These are phyloP conservation scores for Lagopus leucura DNA, from an alignment of 2,113 vertebrate species.

Conservation along the genomic window DNA sequence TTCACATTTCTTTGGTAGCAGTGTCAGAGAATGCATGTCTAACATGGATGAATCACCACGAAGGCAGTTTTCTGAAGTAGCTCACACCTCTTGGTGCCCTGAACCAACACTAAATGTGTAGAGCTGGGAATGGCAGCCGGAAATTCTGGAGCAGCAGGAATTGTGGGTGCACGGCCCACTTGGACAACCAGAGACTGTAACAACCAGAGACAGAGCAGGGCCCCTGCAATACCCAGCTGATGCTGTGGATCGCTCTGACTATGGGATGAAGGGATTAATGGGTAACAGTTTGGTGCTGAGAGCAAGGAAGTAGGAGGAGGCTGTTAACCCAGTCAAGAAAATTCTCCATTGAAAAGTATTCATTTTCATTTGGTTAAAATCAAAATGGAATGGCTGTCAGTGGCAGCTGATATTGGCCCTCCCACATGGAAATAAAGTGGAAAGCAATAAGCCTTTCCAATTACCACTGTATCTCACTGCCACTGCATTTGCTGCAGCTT, in stretches of 20 bases:
- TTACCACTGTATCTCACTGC: neutral
- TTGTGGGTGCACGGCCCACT: neutral
- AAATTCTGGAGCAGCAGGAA: neutral
- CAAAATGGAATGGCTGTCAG: conserved; percentile 19
- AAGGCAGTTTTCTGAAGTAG: neutral
- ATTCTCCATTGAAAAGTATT: conserved; percentile 15
- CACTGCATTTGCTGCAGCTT: fast-evolving
- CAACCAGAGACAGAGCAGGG: neutral
- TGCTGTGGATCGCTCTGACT: neutral
- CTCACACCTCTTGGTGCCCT: neutral
- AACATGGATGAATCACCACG: neutral
- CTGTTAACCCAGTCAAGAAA: neutral
- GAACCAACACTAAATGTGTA: neutral
- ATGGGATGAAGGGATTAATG: neutral
- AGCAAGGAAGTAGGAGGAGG: neutral
- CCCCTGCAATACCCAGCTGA: fast-evolving
- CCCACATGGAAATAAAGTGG: conserved; percentile 6
- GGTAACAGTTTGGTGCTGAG: neutral
- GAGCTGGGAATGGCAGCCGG: neutral
- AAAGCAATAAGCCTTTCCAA: neutral
- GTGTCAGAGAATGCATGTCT: neutral
- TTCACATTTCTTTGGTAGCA: neutral
- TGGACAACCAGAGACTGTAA: neutral
- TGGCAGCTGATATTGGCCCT: neutral
- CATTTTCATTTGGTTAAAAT: conserved; percentile 15